Conservation (phyloP, 2,797 vertebrate genomes). For the Acipenser ruthenus region DNA sequence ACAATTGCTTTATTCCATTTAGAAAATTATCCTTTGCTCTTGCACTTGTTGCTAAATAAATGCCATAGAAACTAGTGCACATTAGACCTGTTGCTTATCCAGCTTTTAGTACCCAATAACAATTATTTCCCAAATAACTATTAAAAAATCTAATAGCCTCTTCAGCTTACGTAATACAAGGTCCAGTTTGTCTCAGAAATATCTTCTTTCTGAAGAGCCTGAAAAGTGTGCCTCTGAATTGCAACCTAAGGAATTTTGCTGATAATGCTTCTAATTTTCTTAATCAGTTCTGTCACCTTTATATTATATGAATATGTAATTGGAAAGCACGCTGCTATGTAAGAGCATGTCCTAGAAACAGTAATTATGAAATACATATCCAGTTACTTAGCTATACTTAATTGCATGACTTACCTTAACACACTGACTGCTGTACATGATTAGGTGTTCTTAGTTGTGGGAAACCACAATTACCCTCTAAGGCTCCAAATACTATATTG, state of each 20-base stretch:
- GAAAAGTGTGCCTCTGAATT: neutral
- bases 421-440: no score
- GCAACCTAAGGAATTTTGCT: neutral
- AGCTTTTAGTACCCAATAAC: neutral
- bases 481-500: no score
- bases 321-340: no score
- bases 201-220: slow-evolving; percentile 1
- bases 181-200: neutral
- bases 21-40: no score
- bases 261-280: slow-evolving; percentile 3
- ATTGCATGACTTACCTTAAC: no score
- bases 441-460: no score
- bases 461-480: no score
- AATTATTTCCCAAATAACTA: neutral
- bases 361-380: slow-evolving; percentile 1
- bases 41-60: no score
- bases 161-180: neutral
- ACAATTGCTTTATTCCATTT: no score
- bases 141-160: neutral
- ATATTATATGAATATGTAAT: neutral
- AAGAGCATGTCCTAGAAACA: neutral
- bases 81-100: no score
- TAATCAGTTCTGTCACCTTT: neutral
- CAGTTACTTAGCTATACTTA: neutral
- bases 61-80: no score